Conservation (phyloP, 2,113 vertebrate genomes). For the Microtus oregoni region DNA sequence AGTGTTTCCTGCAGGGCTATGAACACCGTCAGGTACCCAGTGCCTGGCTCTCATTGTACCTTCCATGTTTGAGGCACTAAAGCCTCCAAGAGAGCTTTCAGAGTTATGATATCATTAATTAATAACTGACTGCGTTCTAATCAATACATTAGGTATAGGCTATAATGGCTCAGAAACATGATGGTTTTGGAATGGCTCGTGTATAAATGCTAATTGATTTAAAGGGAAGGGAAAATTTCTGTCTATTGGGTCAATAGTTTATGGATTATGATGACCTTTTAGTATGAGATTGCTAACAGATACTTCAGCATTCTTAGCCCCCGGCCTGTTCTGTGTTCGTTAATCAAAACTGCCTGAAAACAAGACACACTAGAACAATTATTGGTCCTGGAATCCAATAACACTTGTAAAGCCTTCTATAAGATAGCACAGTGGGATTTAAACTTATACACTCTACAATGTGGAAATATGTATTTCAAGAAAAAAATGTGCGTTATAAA, state of each 20-base stretch:
- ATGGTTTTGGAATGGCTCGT: slow-evolving; percentile 73
- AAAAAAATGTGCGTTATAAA: background rate
- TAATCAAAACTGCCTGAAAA: slow-evolving; percentile 68
- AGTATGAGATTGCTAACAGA: slow-evolving; percentile 66
- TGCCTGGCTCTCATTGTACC: background rate
- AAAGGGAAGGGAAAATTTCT: slow-evolving; percentile 62
- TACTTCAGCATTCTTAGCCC: background rate
- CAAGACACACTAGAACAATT: slow-evolving; percentile 44
- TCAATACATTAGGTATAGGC: slow-evolving; percentile 73
- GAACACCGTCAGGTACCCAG: too few species aligned
- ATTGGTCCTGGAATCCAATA: slow-evolving; percentile 53
- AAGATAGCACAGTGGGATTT: background rate
- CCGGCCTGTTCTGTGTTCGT: slow-evolving; percentile 9
- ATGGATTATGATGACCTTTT: slow-evolving; percentile 58
- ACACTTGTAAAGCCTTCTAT: slow-evolving; percentile 11
- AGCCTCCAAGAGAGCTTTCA: slow-evolving; percentile 44
- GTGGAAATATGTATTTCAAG: slow-evolving; percentile 7
- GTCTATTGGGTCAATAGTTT: slow-evolving; percentile 65
- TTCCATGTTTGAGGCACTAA: slow-evolving; percentile 53
- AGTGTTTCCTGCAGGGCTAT: background rate
- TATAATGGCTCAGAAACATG: slow-evolving; percentile 74
- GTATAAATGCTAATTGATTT: slow-evolving; percentile 80
- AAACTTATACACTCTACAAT: background rate
- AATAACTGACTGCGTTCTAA: slow-evolving; percentile 72
- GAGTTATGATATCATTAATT: slow-evolving; percentile 78